Base-by-base conservation (phyloP, 1,140 invertebrate species). In the Tyrophagus putrescentiae region DNA sequence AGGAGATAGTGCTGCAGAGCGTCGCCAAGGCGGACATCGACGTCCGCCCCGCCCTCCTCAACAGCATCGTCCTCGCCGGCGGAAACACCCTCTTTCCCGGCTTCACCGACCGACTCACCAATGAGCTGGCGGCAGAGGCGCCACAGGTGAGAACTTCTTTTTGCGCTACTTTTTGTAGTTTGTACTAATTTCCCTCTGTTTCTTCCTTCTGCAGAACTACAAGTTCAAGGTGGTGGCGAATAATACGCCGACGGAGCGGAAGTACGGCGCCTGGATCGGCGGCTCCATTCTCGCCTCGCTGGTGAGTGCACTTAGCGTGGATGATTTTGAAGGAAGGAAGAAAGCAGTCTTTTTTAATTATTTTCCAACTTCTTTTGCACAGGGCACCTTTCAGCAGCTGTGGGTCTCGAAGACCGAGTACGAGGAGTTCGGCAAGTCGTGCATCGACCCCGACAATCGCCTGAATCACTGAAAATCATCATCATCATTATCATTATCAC, bases 221-320 rank as follows among this genome's bases (percentile, higher is more conserved):
- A 31, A 34, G 3, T 13, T 27, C 21, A 54, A 74, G 69, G 72
- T 74, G 60, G 73, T 75, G 50, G 13, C 25, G 2, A 54, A 54
- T 33, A 31, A 31, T 54, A 72, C 73, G 45, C 71, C 76, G 62
- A 75, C 86, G 58, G 87, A 90, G 72, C 82, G 87, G 73, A 90
- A 90, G 72, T 90, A 90, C 78, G 88, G 85, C 74, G 85, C 87
- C 71, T 88, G 85, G 85, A 87, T 87, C 65, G 77, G 77, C 45
- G 84, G 84, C 64, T 72, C 71, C 1, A 72, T 75, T 65, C 63
- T 75, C 34, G 73, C 73, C 52, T 75, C 73, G 44, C 67, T 75
- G 34, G 84, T 48, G 31, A 9, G 21, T 48, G 23, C n/a, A n/a
- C n/a, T n/a, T n/a, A n/a, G n/a, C n/a, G n/a, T n/a, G n/a, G n/a